Base-by-base conservation (phyloP, 2,888 invertebrate species). In the Brenthis ino region DNA sequence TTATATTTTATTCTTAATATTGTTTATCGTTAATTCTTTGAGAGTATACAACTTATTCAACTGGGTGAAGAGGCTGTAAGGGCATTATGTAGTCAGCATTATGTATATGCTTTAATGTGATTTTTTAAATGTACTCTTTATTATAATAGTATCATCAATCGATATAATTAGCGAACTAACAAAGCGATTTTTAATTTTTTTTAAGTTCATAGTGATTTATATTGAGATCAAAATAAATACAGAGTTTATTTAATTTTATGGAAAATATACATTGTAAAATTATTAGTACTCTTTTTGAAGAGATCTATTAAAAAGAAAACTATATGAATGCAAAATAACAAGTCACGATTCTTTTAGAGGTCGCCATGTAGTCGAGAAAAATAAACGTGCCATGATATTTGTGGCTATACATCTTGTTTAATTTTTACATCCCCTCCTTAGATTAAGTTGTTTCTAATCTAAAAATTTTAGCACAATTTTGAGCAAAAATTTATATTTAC, bases 331-430 rank as follows among this genome's bases (percentile, higher is more conserved):
- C 90, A 92, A 93, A 91, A 88, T 92, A 93, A 92, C 91, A 89
- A 93, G 92, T 93, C 91, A 93, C 87, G 92, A 93, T 93, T 93
- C 93, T 92, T 93, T 93, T 93, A 93, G 93, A 92, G 91, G 89
- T 91, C 91, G 91, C 93, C 93, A 93, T 93, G 93, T 93, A 93
- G 93, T 93, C 93, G 92, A 93, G 91, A 93, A 91, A 91, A 93
- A 93, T 93, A 93, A 93, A 93, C 93, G 93, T 93, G 93, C 93
- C 93, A 93, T 93, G 93, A 93, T 93, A 93, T 93, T 93, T 92
- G 92, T 93, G 93, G 93, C 92, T 91, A 90, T 71, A 76, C 68
- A 57, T 70, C 80, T 84, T 81, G 86, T 89, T 89, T 81, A 76
- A 82, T 85, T 87, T 80, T 69, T 68, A 69, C 68, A 65, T 68